These are phyloP conservation scores for Xyrauchen texanus DNA, from an alignment of 2,113 vertebrate genomes.

Conservation along the genomic window DNA sequence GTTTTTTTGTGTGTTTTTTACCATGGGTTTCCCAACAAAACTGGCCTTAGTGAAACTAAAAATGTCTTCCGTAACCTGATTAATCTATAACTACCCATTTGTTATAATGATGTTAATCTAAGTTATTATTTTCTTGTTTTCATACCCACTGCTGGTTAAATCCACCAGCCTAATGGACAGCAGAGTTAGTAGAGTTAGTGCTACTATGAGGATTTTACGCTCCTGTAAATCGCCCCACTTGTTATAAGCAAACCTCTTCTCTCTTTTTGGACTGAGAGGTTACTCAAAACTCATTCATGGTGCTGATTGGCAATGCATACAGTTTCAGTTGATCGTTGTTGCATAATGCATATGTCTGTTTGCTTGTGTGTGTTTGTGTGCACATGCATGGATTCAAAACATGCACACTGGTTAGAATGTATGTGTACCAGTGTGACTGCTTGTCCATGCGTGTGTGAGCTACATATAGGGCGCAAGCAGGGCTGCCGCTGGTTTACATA, in stretches of 20 bases:
- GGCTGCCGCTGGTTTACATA: constrained; percentile 56
- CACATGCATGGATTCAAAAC: background rate
- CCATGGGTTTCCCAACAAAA: background rate
- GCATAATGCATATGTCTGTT: background rate
- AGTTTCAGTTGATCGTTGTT: constrained; percentile 31
- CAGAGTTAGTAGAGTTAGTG: constrained; percentile 41
- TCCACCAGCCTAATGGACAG: constrained; percentile 15
- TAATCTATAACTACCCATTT: background rate
- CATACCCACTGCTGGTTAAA: background rate
- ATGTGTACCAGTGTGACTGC: constrained; percentile 7
- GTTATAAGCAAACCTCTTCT: constrained; percentile 3
- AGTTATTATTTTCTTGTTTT: background rate
- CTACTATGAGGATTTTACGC: constrained; percentile 43
- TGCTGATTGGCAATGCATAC: constrained; percentile 37
- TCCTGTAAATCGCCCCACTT: constrained; percentile 26
- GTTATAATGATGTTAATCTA: background rate
- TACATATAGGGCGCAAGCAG: constrained; percentile 10
- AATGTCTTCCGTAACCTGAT: background rate
- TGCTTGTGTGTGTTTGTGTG: background rate
- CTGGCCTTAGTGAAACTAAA: background rate
- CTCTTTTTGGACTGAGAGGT: constrained; percentile 20
- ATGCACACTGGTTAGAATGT: constrained; percentile 58
- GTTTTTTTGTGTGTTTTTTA: background rate
- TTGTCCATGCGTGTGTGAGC: constrained; percentile 2
- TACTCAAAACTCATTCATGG: constrained; percentile 32